These are phyloP conservation scores for Onychostruthus taczanowskii DNA, from an alignment of 2,113 vertebrate species.

Conservation along the genomic window DNA sequence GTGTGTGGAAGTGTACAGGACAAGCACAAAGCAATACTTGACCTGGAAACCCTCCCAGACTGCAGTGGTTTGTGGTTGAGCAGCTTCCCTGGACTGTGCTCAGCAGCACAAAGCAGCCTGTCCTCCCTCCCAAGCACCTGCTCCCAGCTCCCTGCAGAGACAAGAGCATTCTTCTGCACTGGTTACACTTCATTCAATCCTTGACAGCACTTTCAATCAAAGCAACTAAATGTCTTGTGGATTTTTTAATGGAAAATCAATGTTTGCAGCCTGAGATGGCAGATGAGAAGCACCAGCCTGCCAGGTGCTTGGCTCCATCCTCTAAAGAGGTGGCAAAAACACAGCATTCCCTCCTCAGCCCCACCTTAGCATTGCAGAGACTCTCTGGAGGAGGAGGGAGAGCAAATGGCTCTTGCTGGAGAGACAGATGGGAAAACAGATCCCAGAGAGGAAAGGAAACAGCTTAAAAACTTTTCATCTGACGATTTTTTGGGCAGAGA, in stretches of 20 bases:
- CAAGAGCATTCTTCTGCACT: not conserved
- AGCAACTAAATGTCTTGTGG: not conserved
- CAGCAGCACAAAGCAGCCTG: not conserved
- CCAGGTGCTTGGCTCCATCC: not conserved
- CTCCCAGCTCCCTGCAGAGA: not conserved
- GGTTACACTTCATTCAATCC: not conserved
- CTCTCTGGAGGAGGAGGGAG: not conserved
- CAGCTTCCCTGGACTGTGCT: not conserved
- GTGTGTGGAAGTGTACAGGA: not conserved
- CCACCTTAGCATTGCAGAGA: not conserved
- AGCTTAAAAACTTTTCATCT: conserved; percentile 19
- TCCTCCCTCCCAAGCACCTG: conserved; percentile 2
- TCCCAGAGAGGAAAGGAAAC: conserved; percentile 4
- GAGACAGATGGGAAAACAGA: not conserved
- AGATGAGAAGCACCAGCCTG: not conserved
- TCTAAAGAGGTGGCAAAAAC: not conserved
- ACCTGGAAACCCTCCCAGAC: not conserved
- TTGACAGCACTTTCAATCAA: not conserved
- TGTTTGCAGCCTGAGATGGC: not conserved
- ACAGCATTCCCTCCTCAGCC: not conserved
- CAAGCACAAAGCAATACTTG: not conserved
- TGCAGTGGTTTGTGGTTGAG: not conserved
- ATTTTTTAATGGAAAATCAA: not conserved
- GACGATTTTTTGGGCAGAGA: conserved; percentile 30
- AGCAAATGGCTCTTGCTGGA: not conserved